Conservation (phyloP, 2,113 vertebrate genomes). For the Salvelinus alpinus region DNA sequence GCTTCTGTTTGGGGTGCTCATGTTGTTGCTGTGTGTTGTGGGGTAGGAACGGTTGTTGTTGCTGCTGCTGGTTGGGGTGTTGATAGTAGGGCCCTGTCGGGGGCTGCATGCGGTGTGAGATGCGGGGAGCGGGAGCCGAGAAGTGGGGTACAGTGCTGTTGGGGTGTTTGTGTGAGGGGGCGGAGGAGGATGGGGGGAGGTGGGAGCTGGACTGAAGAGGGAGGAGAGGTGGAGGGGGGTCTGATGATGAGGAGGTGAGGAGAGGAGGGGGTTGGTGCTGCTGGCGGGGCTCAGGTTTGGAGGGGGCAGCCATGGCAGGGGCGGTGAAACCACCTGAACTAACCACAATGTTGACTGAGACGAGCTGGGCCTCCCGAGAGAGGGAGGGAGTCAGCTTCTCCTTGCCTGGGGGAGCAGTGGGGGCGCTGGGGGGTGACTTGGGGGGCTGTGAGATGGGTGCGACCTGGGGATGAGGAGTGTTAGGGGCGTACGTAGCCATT, state of each 20-base stretch:
- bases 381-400: slow-evolving; percentile 72
- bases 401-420: slow-evolving; percentile 74
- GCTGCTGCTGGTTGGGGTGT: slow-evolving; percentile 75
- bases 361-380: slow-evolving; percentile 37
- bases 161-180: slow-evolving; percentile 73
- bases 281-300: slow-evolving; percentile 77
- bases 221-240: slow-evolving; percentile 56
- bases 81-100: slow-evolving; percentile 89
- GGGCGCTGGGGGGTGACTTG: slow-evolving; percentile 77
- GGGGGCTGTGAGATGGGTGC: slow-evolving; percentile 74
- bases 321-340: slow-evolving; percentile 68
- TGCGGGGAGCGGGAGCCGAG: slow-evolving; percentile 84
- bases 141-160: slow-evolving; percentile 91
- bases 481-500: slow-evolving; percentile 65
- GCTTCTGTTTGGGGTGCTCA: slow-evolving; percentile 70
- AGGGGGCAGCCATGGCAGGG: slow-evolving; percentile 67
- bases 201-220: slow-evolving; percentile 80
- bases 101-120: slow-evolving; percentile 87
- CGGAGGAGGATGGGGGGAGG: slow-evolving; percentile 71
- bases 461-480: slow-evolving; percentile 61
- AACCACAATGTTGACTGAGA: slow-evolving; percentile 46
- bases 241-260: slow-evolving; percentile 61
- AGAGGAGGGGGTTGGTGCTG: slow-evolving; percentile 76
- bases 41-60: slow-evolving; percentile 91
- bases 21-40: slow-evolving; percentile 73